Evolutionary conservation across 1,140 invertebrate genomes (phyloP).

Genomic region (Drosophila santomea): DNA sequence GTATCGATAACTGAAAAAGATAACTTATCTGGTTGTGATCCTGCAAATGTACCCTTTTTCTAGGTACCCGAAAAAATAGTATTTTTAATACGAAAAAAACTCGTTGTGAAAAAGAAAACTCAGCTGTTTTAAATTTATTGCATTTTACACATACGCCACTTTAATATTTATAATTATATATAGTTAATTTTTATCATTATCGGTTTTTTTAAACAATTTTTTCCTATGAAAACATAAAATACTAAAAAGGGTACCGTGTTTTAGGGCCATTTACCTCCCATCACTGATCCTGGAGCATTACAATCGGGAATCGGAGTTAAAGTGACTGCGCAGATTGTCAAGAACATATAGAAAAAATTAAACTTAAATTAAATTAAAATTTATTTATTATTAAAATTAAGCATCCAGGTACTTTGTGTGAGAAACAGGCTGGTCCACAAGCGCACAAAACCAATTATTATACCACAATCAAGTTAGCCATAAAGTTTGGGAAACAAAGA

Average conservation of each 20-base stretch:
- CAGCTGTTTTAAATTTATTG: too few species aligned
- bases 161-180: too few species aligned
- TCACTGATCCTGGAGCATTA: conserved; percentile 37
- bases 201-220: too few species aligned
- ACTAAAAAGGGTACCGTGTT: background rate
- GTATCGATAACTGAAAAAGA: conserved; percentile 30
- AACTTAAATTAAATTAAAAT: background rate
- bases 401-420: background rate
- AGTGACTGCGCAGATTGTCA: background rate
- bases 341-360: background rate
- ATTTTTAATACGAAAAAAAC: too few species aligned
- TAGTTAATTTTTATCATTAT: too few species aligned
- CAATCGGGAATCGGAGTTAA: conserved; percentile 20
- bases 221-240: background rate
- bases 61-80: too few species aligned
- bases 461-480: background rate
- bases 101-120: too few species aligned
- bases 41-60: background rate
- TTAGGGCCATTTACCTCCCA: conserved; percentile 7
- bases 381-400: background rate
- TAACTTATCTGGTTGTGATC: conserved; percentile 1
- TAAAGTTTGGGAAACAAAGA: background rate
- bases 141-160: too few species aligned
- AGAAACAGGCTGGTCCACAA: conserved; percentile 26
- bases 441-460: background rate